A percentile compares a stretch with the other conserved stretches of the same genome.
Evolutionary conservation across 2,797 vertebrate genomes (phyloP).

Genomic region (Sciurus carolinensis): DNA sequence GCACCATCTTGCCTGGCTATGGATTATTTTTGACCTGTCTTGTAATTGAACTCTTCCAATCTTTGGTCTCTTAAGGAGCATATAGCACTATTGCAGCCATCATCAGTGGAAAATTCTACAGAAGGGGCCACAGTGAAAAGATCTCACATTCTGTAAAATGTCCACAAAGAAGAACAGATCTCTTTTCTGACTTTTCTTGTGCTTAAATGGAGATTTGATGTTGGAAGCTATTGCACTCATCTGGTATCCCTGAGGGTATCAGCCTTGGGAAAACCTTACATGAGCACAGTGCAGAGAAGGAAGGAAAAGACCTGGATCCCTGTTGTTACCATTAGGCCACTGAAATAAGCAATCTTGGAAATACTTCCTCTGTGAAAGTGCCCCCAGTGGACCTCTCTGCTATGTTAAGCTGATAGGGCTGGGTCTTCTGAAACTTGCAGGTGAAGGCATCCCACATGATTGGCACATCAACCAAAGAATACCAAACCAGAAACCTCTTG

Average conservation of each 20-base stretch:
- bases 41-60: background rate
- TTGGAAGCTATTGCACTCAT: background rate
- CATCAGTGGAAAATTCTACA: background rate
- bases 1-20: background rate
- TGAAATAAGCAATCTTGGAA: background rate
- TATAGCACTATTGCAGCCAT: background rate
- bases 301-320: background rate
- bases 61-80: background rate
- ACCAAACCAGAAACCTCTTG: background rate
- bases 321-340: background rate
- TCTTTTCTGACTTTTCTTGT: background rate
- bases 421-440: background rate
- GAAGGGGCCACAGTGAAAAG: background rate
- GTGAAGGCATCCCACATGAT: background rate
- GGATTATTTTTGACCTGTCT: background rate
- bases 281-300: background rate
- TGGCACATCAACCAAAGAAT: background rate
- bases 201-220: background rate
- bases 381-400: background rate
- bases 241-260: background rate
- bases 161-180: background rate
- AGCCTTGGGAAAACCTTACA: background rate
- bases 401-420: background rate
- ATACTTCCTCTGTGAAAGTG: background rate
- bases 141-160: background rate